Evolutionary conservation across 2,113 vertebrate species (phyloP).

Genomic region (Suricata suricatta): DNA sequence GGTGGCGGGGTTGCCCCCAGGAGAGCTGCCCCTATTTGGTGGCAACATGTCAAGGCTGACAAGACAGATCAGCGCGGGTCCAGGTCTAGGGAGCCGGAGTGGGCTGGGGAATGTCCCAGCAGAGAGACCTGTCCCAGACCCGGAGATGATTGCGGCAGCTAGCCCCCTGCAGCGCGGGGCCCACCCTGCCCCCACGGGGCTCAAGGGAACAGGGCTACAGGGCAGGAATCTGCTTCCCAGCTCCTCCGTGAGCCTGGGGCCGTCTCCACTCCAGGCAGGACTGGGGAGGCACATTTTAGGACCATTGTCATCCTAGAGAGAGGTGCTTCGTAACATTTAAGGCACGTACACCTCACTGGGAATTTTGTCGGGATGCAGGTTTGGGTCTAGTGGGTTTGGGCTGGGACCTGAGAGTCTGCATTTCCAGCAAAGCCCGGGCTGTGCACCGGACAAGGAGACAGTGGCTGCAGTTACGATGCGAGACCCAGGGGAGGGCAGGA

Average conservation of each 20-base stretch:
- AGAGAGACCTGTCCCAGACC: background rate
- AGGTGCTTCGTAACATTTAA: background rate
- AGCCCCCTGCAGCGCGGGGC: background rate
- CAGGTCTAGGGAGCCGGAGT: background rate
- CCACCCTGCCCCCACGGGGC: background rate
- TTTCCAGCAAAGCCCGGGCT: background rate
- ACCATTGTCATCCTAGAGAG: background rate
- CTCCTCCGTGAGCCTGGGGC: background rate
- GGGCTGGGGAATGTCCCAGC: background rate
- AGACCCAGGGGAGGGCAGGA: background rate
- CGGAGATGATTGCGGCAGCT: background rate
- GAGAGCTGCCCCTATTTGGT: background rate
- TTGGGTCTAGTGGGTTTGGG: background rate
- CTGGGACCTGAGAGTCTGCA: background rate
- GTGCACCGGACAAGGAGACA: fast-evolving
- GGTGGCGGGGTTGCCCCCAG: fast-evolving
- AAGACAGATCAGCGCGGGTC: background rate
- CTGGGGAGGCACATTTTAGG: background rate
- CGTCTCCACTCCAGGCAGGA: background rate
- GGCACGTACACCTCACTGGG: background rate
- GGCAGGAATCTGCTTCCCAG: background rate
- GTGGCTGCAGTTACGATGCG: background rate
- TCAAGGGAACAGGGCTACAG: background rate
- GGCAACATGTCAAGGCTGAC: background rate
- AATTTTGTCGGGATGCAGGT: background rate